These are phyloP conservation scores for Andrena hattorfiana DNA, from an alignment of 2,888 invertebrate genomes.

Conservation along the genomic window DNA sequence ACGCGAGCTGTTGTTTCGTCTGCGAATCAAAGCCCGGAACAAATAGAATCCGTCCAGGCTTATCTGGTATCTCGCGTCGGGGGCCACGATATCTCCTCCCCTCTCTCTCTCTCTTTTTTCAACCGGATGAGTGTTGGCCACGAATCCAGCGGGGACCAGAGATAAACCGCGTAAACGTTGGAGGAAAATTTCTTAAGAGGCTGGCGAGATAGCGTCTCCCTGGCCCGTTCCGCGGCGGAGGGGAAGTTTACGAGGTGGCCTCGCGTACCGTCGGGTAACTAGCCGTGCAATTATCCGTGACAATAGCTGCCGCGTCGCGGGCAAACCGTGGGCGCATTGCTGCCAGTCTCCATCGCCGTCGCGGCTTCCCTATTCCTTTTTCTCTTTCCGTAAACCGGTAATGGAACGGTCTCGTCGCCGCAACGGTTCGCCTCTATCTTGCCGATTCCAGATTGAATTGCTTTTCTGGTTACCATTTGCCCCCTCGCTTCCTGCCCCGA, in stretches of 20 bases:
- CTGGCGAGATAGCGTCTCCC: conserved; percentile 37
- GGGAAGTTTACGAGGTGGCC: conserved; percentile 42
- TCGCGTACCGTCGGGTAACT: conserved; percentile 51
- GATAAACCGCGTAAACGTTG: conserved; percentile 52
- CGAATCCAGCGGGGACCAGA: background rate
- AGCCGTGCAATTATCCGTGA: conserved; percentile 69
- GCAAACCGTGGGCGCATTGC: conserved; percentile 38
- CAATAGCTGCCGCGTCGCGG: conserved; percentile 58
- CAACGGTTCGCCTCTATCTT: conserved; percentile 72
- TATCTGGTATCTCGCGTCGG: conserved; percentile 44
- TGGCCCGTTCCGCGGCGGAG: background rate
- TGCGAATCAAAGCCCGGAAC: conserved; percentile 25
- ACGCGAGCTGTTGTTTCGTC: conserved; percentile 37
- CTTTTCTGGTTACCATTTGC: conserved; percentile 70
- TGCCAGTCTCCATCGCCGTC: conserved; percentile 38
- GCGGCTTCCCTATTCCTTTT: conserved; percentile 54
- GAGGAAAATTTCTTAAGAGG: conserved; percentile 53
- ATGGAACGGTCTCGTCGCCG: conserved; percentile 75
- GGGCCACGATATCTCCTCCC: background rate
- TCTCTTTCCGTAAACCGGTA: conserved; percentile 67
- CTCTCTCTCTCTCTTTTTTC: background rate
- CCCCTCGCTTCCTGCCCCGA: conserved; percentile 17
- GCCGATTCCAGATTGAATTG: conserved; percentile 78
- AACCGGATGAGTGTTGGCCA: background rate
- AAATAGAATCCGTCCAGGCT: conserved; percentile 41